Evolutionary conservation across 2,888 invertebrate species (phyloP).

Genomic region (Diaperis boleti): DNA sequence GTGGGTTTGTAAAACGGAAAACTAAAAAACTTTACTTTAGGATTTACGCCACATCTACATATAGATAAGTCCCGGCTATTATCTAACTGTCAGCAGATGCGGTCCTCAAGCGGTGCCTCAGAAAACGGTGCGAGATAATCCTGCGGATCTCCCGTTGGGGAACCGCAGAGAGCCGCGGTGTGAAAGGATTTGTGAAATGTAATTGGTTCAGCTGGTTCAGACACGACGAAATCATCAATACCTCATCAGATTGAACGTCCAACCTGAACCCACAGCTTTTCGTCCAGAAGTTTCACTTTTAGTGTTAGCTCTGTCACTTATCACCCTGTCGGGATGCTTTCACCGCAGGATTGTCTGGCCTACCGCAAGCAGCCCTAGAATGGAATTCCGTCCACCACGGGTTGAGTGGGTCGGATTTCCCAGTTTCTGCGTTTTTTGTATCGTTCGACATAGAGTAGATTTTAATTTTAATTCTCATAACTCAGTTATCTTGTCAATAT

Average conservation of each 20-base stretch:
- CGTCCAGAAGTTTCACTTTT: slow-evolving; percentile 23
- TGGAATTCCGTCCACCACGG: too few species aligned
- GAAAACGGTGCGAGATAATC: slow-evolving; percentile 35
- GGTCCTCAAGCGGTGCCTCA: slow-evolving; percentile 50
- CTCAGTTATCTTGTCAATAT: too few species aligned
- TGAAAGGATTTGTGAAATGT: slow-evolving; percentile 68
- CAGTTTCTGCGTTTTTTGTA: too few species aligned
- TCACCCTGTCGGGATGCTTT: slow-evolving; percentile 16
- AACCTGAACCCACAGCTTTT: slow-evolving; percentile 47
- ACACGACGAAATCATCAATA: slow-evolving; percentile 74
- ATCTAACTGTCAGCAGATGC: slow-evolving; percentile 56
- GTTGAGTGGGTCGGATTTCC: too few species aligned
- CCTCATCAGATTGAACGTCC: slow-evolving; percentile 68
- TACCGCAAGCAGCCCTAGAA: slow-evolving; percentile 32
- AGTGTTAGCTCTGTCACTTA: slow-evolving; percentile 32
- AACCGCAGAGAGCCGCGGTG: slow-evolving; percentile 55
- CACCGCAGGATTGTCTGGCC: slow-evolving; percentile 34
- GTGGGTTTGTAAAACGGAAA: too few species aligned
- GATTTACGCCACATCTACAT: slow-evolving; percentile 55
- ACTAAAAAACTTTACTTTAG: too few species aligned
- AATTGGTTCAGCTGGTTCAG: slow-evolving; percentile 76
- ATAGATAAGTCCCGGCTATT: slow-evolving; percentile 56
- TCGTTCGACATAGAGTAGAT: too few species aligned
- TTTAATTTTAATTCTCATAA: too few species aligned
- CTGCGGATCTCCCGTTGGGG: slow-evolving; percentile 57